Conservation (phyloP, 2,888 invertebrate genomes). For the Palloptera scutellata region DNA sequence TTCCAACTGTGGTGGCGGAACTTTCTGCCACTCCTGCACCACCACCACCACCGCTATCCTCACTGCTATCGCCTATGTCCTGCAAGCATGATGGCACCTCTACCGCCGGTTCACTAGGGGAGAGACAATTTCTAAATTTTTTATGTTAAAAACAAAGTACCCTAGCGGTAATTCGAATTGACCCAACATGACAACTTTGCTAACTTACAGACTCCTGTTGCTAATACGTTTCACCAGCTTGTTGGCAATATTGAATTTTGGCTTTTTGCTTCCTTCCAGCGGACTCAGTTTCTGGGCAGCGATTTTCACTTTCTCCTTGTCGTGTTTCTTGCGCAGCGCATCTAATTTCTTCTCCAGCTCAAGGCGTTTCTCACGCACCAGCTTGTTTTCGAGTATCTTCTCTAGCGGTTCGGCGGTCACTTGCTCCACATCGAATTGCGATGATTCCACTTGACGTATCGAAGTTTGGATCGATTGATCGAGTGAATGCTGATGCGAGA, state of each 20-base stretch:
- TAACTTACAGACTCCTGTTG: slow-evolving; percentile 79
- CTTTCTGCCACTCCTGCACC: slow-evolving; percentile 38
- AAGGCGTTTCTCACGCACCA: slow-evolving; percentile 80
- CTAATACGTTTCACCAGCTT: slow-evolving; percentile 79
- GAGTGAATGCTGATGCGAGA: slow-evolving; percentile 62
- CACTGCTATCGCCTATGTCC: slow-evolving; percentile 65
- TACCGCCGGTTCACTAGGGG: slow-evolving; percentile 61
- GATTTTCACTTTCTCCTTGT: slow-evolving; percentile 75
- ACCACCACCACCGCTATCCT: slow-evolving; percentile 52
- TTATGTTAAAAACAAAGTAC: slow-evolving; percentile 21
- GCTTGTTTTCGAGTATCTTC: slow-evolving; percentile 80
- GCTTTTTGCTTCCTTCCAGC: slow-evolving; percentile 69
- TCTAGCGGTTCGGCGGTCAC: slow-evolving; percentile 82
- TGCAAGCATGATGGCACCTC: slow-evolving; percentile 65
- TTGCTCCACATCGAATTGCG: slow-evolving; percentile 58
- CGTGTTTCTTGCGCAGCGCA: slow-evolving; percentile 80
- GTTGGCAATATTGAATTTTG: slow-evolving; percentile 79
- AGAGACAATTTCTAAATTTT: slow-evolving; percentile 56
- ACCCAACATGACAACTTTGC: neutral
- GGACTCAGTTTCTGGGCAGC: slow-evolving; percentile 69
- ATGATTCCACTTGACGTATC: slow-evolving; percentile 57
- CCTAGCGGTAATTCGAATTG: neutral
- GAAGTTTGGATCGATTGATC: slow-evolving; percentile 60
- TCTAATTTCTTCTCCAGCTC: slow-evolving; percentile 91
- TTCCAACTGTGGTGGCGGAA: slow-evolving; percentile 59